These are phyloP conservation scores for Pygmarrhopalites habei DNA, from an alignment of 1,140 invertebrate genomes.

Conservation along the genomic window DNA sequence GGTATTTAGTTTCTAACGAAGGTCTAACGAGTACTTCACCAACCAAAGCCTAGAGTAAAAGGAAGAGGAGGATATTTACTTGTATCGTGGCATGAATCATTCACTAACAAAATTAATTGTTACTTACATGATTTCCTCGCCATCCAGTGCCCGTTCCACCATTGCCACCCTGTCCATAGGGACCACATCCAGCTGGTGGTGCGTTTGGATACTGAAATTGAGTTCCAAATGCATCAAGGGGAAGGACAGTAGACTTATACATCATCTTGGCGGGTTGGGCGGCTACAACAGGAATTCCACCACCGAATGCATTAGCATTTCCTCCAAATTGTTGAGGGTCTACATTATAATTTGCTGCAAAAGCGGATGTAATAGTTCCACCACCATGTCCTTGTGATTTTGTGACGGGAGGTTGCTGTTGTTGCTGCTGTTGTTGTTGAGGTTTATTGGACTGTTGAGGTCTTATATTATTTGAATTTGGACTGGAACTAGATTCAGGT, in stretches of 20 bases:
- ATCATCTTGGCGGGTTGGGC: slow-evolving; percentile 26
- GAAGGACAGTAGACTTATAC: slow-evolving; percentile 18
- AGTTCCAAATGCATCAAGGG: slow-evolving; percentile 2
- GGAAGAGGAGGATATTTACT: too few relatives aligned
- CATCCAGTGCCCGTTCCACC: too few relatives aligned
- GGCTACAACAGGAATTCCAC: slow-evolving; percentile 25
- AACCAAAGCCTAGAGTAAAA: too few relatives aligned
- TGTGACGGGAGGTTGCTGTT: not conserved
- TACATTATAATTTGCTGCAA: not conserved
- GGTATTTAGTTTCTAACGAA: slow-evolving; percentile 19
- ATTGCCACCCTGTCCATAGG: slow-evolving; percentile 14
- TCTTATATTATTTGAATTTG: slow-evolving; percentile 16
- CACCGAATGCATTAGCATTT: slow-evolving; percentile 17
- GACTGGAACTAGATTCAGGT: slow-evolving; percentile 33
- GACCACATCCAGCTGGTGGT: not conserved
- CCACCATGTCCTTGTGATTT: slow-evolving; percentile 3
- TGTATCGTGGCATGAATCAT: too few relatives aligned
- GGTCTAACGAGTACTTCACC: slow-evolving; percentile 9
- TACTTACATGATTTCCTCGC: too few relatives aligned
- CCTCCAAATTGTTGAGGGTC: not conserved
- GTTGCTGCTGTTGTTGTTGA: slow-evolving; percentile 15
- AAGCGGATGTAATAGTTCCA: not conserved
- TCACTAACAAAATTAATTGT: too few relatives aligned
- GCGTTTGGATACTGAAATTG: slow-evolving; percentile 8
- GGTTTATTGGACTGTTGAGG: not conserved